Conservation (phyloP, 2,888 invertebrate species). For the Eilema depressum region DNA sequence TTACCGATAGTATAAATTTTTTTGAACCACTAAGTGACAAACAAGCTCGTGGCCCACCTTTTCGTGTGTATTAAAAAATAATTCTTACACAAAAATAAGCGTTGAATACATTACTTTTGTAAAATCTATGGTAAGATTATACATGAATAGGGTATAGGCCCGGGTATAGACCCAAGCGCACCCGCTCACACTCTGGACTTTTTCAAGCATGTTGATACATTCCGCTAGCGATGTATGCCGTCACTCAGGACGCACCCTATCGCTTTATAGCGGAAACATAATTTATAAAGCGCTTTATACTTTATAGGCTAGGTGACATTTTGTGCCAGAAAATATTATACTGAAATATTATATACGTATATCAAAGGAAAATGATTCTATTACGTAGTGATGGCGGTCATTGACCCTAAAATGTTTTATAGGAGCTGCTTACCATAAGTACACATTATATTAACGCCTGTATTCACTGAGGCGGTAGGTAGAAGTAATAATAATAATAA, state of each 20-base stretch:
- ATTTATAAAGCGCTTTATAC: constrained; percentile 35
- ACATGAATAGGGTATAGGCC: too few species aligned
- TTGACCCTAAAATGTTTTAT: not conserved
- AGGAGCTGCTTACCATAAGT: not conserved
- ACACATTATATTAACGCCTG: not conserved
- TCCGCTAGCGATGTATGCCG: not conserved
- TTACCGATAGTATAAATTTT: too few species aligned
- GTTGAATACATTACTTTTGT: too few species aligned
- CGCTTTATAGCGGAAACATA: constrained; percentile 31
- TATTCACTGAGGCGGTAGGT: not conserved
- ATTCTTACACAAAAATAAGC: too few species aligned
- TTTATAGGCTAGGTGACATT: constrained; percentile 19
- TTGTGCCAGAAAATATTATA: constrained; percentile 19
- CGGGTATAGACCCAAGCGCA: too few species aligned
- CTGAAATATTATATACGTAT: constrained; percentile 8
- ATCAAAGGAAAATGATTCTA: constrained; percentile 10
- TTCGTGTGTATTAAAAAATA: too few species aligned
- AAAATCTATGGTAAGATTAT: too few species aligned
- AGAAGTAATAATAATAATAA: too few species aligned
- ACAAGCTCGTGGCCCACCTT: too few species aligned
- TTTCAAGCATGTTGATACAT: not conserved
- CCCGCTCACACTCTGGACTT: too few species aligned
- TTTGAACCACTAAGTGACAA: too few species aligned
- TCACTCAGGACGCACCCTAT: constrained; percentile 13
- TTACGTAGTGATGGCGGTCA: constrained; percentile 3